A percentile compares a stretch with the other conserved stretches of the same genome.
Evolutionary conservation across 2,888 invertebrate species (phyloP).

Genomic region (Dione juno): DNA sequence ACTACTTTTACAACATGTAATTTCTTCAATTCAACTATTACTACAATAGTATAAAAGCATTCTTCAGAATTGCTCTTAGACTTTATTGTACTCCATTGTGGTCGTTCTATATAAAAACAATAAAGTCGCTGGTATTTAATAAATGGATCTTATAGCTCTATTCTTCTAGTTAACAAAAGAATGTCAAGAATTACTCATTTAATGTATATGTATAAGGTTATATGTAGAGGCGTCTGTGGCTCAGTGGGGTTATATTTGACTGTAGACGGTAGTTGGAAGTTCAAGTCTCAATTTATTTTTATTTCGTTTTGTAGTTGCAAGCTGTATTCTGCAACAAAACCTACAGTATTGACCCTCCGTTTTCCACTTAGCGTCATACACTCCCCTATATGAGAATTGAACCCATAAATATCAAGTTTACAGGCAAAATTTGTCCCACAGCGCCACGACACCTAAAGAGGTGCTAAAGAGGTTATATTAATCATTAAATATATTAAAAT

Average conservation of each 20-base stretch:
- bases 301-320: too few relatives aligned
- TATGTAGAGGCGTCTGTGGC: background rate
- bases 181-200: constrained; percentile 16
- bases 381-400: too few relatives aligned
- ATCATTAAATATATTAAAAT: too few relatives aligned
- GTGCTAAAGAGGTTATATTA: too few relatives aligned
- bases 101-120: constrained; percentile 9
- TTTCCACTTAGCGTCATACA: too few relatives aligned
- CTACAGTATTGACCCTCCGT: too few relatives aligned
- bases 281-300: background rate
- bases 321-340: too few relatives aligned
- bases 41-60: background rate
- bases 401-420: too few relatives aligned
- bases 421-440: too few relatives aligned
- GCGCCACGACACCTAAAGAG: too few relatives aligned
- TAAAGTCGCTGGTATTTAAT: constrained; percentile 17
- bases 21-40: background rate
- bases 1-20: too few relatives aligned
- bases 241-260: background rate
- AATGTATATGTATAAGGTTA: background rate
- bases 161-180: constrained; percentile 1
- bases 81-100: constrained; percentile 4
- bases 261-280: background rate
- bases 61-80: background rate
- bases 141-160: constrained; percentile 14